Conservation (phyloP, 2,888 invertebrate species). For the Apamea anceps region DNA sequence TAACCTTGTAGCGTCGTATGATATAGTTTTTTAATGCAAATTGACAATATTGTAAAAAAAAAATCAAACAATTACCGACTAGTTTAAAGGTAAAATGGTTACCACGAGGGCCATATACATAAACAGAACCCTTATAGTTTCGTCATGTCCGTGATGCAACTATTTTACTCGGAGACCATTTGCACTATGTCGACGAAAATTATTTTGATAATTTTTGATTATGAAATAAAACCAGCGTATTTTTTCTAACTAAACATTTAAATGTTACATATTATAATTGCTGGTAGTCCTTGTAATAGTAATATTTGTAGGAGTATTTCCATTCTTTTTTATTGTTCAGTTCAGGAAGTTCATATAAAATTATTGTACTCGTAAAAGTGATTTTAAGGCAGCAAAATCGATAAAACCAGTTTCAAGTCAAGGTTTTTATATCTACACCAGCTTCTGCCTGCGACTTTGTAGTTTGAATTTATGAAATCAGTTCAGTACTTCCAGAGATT, state of each 20-base stretch:
- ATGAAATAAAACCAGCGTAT: neutral
- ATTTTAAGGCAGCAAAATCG: neutral
- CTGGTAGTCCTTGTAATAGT: neutral
- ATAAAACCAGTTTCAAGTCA: neutral
- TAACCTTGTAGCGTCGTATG: too few species aligned
- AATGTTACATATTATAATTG: neutral
- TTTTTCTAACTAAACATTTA: neutral
- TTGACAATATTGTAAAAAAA: too few species aligned
- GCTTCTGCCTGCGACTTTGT: neutral
- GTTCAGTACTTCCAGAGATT: neutral
- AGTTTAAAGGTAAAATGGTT: too few species aligned
- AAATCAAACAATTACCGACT: too few species aligned
- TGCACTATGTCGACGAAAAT: neutral
- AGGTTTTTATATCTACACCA: neutral
- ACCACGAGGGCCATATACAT: too few species aligned
- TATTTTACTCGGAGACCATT: neutral
- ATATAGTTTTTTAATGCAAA: too few species aligned
- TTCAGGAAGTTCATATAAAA: neutral
- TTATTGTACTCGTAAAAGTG: neutral
- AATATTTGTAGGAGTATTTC: neutral
- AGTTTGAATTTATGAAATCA: too few species aligned
- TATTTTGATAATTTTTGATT: neutral
- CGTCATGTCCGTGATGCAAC: too few species aligned
- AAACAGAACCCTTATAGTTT: too few species aligned
- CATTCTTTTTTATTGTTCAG: neutral